phyloP scores from a whole-genome alignment of 2,113 vertebrate genomes.

The Myodes glareolus region DNA sequence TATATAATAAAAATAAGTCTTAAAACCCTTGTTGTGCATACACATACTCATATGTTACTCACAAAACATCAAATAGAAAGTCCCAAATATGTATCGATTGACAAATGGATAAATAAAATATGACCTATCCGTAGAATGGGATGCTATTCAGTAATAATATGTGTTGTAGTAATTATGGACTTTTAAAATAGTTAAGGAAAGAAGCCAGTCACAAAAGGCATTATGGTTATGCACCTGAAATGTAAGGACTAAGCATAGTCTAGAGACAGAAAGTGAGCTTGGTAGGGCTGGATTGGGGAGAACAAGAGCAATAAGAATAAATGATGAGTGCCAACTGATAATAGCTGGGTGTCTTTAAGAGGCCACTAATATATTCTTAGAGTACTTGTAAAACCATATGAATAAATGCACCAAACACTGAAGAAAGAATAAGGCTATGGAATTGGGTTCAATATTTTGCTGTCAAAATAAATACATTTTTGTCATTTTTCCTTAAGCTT shows the following conservation, averaged over 20 bases:
- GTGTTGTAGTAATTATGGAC: not conserved
- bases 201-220: not conserved
- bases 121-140: not conserved
- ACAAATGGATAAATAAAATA: not conserved
- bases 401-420: not conserved
- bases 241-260: not conserved
- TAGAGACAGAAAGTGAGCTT: not conserved
- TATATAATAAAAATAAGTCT: not conserved
- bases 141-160: not conserved
- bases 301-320: not conserved
- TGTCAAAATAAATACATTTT: conserved; percentile 36
- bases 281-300: not conserved
- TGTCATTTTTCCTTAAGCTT: not conserved
- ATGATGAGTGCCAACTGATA: not conserved
- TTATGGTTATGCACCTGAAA: not conserved
- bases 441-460: not conserved
- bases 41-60: not conserved
- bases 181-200: not conserved
- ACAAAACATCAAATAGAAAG: not conserved
- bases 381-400: not conserved
- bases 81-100: not conserved
- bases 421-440: not conserved
- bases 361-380: not conserved
- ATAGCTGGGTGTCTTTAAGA: not conserved
- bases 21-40: not conserved